These are phyloP conservation scores for Hippopotamyrus pictus DNA, from an alignment of 2,797 vertebrate genomes.

Conservation along the genomic window DNA sequence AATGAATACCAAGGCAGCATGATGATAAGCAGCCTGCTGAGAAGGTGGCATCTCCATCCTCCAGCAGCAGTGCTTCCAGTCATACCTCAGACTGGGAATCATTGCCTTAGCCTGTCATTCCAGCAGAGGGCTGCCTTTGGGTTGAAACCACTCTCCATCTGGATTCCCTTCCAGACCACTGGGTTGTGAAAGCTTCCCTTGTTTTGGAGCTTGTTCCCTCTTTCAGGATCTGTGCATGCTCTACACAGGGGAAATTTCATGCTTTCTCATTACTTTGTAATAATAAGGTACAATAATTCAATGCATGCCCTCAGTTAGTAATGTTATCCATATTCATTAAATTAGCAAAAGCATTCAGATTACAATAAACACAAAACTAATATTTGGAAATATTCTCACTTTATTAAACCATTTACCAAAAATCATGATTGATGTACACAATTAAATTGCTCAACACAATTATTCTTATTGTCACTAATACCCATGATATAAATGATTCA, in stretches of 20 bases:
- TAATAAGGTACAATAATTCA: not conserved
- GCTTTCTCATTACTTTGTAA: constrained; percentile 3
- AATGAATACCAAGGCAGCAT: not conserved
- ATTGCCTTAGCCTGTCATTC: not conserved
- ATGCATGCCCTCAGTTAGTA: not conserved
- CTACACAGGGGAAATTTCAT: not conserved
- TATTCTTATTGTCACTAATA: not conserved
- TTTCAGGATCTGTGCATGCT: not conserved
- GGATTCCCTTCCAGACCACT: not conserved
- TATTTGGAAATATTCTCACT: not conserved
- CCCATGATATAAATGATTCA: not conserved
- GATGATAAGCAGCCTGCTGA: not conserved
- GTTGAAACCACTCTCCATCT: not conserved
- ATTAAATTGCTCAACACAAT: not conserved
- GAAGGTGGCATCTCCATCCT: not conserved
- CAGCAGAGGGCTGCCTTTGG: not conserved
- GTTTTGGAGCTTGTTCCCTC: not conserved
- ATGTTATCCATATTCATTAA: not conserved
- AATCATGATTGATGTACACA: not conserved
- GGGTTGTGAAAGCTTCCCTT: not conserved
- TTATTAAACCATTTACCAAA: not conserved
- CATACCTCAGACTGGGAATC: not conserved
- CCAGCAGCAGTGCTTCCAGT: not conserved
- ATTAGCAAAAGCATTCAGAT: not conserved
- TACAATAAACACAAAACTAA: not conserved